Evolutionary conservation across 1,140 invertebrate species (phyloP), one percentile per base, ranked within the genome.

Genomic region (Zaprionus gabonicus): DNA sequence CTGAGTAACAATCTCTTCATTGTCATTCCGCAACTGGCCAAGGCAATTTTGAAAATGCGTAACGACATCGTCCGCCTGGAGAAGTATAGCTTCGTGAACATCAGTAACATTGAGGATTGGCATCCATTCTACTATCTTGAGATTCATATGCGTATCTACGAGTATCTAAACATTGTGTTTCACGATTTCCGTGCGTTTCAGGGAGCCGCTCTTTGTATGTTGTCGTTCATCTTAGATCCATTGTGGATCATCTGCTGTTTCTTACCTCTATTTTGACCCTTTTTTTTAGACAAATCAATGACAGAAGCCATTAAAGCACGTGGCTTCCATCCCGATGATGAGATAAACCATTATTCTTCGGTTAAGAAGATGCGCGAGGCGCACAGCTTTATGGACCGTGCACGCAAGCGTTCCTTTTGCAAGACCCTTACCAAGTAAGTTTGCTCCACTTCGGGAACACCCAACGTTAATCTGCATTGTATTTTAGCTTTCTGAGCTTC

Each of bases 321-420:
- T 64, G 97, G 97, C 1, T 98, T 95, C 81, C 95, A 95, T 13
- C 95, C 94, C 2, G 96, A 97, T 77, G 96, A 96, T 82, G 93
- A 95, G 15, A 94, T 95, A 41, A 93, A 94, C 62, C 93, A 94
- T 88, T 94, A 75, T 93, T 93, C 87, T 59, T 94, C 65, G 81
- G 91, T 81, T 70, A 94, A 82, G 92, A 94, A 94, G 66, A 93
- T 94, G 36, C 93, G 93, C 3, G 94, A 94, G 25, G 96, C 95
- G 82, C 96, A 97, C 94, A 96, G 96, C 25, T 98, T 97, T 81
- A 97, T 96, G 34, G 96, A 97, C 80, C 96, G 97, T 80, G 96
- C 96, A 1, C 95, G 95, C 69, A 98, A 98, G 85, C 94, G 96
- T 70, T 94, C 95, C 62, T 96, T 96, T 80, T 97, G 96, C 91